Evolutionary conservation across 2,888 invertebrate species (phyloP).

Genomic region (Aricia artaxerxes): DNA sequence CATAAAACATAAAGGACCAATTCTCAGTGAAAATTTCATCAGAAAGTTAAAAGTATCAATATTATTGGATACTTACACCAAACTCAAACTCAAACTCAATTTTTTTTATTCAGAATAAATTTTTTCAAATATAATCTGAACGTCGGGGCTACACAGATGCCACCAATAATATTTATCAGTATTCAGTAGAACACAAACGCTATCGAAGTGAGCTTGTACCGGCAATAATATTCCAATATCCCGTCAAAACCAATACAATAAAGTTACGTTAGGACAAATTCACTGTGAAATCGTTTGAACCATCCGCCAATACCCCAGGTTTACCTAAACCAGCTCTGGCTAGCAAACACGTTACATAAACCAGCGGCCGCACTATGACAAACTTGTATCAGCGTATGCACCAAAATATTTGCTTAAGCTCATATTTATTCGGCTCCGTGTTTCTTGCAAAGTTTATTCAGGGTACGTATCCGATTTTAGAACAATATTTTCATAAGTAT

Average conservation of each 20-base stretch:
- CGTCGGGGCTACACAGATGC: too few relatives aligned
- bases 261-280: slow-evolving; percentile 39
- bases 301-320: slow-evolving; percentile 37
- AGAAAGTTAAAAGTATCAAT: not conserved
- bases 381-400: slow-evolving; percentile 32
- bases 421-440: slow-evolving; percentile 23
- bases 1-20: not conserved
- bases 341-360: slow-evolving; percentile 36
- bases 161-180: not conserved
- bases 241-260: slow-evolving; percentile 37
- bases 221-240: slow-evolving; percentile 27
- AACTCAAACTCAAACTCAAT: too few relatives aligned
- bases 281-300: slow-evolving; percentile 39
- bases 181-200: not conserved
- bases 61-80: not conserved
- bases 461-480: not conserved
- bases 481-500: not conserved
- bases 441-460: slow-evolving; percentile 17
- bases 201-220: not conserved
- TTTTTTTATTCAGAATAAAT: too few relatives aligned
- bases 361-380: slow-evolving; percentile 33
- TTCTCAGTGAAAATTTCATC: not conserved
- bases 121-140: too few relatives aligned
- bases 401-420: slow-evolving; percentile 33
- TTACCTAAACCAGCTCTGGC: slow-evolving; percentile 32